Evolutionary conservation across 1,140 invertebrate genomes (phyloP), one percentile per base, ranked within the genome.

Genomic region (Trachymyrmex cornetzi): DNA sequence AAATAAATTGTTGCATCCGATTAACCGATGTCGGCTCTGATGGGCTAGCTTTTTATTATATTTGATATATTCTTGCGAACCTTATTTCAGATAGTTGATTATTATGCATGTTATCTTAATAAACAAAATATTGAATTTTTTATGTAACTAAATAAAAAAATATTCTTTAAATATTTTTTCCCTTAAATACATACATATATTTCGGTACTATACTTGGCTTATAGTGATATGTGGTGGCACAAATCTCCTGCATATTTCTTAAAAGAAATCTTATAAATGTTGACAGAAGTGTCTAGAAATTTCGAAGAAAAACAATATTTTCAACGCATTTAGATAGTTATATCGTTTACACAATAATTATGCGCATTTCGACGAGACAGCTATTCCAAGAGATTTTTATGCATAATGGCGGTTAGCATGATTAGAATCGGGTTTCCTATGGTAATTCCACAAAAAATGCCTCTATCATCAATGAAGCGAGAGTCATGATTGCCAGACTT

Each of bases 261-360:
- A 63, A 88, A 86, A 55, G 53, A 44, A n/a, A 24, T 27, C 63
- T 72, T 53, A 50, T 11, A 24, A 11, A 34, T 84, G 16, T 71
- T 87, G 71, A 64, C 69, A 34, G 24, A 16, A 50, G 67, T 34
- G 12, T 50, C 44, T 63, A 53, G 22, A 3, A 55, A 55, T 82
- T 50, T 22, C 38, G 69, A 61, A 61, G 11, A 63, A 72, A 88
- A 72, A 88, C 74, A 30, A 75, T 87, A 69, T 82, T 87, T 77
- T 81, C 53, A 19, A 69, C 12, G 16, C 12, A 71, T 87, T 63
- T 57, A 50, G 11, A 9, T 53, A 14, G 63, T 34, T 66, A n/a
- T 9, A 19, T n/a, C 50, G 84, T 86, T 88, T 38, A 27, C 24
- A 57, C 67, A 66, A 44, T 59, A 50, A 80, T 89, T 69, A 86